phyloP scores from a whole-genome alignment of 2,888 invertebrate genomes.

The Dryococelus australis region DNA sequence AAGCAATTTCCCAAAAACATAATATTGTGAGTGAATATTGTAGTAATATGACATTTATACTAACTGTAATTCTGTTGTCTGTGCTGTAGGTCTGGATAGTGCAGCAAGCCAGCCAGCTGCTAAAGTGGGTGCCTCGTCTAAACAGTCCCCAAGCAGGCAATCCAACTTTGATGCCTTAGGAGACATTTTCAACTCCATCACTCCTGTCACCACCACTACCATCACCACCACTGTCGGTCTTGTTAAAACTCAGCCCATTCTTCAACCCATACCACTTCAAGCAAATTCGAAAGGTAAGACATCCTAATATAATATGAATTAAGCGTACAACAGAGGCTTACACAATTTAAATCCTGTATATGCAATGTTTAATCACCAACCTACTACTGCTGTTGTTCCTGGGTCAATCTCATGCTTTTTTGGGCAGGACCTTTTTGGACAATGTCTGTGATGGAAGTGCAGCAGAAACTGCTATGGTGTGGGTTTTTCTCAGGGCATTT shows the following conservation, averaged over 20 bases:
- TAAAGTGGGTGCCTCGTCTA: neutral
- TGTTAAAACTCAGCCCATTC: slow-evolving; percentile 29
- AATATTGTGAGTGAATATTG: too few species aligned
- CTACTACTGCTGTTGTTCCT: too few species aligned
- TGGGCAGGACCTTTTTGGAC: too few species aligned
- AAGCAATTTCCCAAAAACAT: too few species aligned
- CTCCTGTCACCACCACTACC: slow-evolving; percentile 25
- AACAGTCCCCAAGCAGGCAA: slow-evolving; percentile 12
- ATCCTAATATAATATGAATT: neutral
- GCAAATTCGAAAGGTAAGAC: slow-evolving; percentile 21
- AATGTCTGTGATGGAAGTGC: too few species aligned
- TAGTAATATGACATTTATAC: too few species aligned
- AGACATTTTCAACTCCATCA: slow-evolving; percentile 43
- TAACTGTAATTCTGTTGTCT: too few species aligned
- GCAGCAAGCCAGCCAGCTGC: neutral
- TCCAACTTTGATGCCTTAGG: slow-evolving; percentile 44
- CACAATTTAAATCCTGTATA: too few species aligned
- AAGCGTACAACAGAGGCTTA: neutral
- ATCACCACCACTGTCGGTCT: neutral
- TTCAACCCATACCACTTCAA: slow-evolving; percentile 38
- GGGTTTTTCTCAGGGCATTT: too few species aligned
- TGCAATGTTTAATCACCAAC: too few species aligned
- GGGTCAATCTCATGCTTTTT: too few species aligned
- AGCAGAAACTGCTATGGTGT: too few species aligned
- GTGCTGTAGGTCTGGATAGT: slow-evolving; percentile 17